Percentiles rank a stretch among this genome's conserved stretches.
These are phyloP conservation scores for Scylla paramamosain DNA, from an alignment of 1,140 invertebrate genomes.

Conservation along the genomic window DNA sequence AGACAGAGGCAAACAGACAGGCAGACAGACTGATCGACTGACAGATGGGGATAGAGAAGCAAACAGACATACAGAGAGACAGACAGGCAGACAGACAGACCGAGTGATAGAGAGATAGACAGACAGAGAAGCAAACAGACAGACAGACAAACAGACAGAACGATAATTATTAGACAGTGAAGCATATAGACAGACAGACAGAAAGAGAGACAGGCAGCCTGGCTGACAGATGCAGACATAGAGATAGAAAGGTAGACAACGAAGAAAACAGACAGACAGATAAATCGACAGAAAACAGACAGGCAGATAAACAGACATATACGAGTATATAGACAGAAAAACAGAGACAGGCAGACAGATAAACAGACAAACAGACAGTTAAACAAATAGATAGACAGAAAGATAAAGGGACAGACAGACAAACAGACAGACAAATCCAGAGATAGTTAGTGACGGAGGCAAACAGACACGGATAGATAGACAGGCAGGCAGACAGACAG, in stretches of 20 bases:
- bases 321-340: no score
- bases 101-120: neutral
- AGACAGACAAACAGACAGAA: neutral
- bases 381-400: no score
- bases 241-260: neutral
- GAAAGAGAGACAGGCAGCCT: neutral
- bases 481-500: neutral
- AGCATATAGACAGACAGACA: neutral
- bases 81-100: conserved; percentile 19
- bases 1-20: no score
- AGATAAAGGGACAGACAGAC: neutral
- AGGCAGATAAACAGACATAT: neutral
- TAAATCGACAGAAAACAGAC: neutral
- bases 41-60: neutral
- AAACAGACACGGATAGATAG: no score
- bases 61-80: neutral
- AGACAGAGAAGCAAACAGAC: neutral
- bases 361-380: no score
- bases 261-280: neutral
- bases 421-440: neutral
- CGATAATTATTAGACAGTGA: neutral
- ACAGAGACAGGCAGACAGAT: no score
- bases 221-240: neutral
- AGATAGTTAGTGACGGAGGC: neutral
- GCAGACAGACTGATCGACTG: no score